Base-by-base conservation (phyloP, 2,113 vertebrate species). In the Sorex fumeus region DNA sequence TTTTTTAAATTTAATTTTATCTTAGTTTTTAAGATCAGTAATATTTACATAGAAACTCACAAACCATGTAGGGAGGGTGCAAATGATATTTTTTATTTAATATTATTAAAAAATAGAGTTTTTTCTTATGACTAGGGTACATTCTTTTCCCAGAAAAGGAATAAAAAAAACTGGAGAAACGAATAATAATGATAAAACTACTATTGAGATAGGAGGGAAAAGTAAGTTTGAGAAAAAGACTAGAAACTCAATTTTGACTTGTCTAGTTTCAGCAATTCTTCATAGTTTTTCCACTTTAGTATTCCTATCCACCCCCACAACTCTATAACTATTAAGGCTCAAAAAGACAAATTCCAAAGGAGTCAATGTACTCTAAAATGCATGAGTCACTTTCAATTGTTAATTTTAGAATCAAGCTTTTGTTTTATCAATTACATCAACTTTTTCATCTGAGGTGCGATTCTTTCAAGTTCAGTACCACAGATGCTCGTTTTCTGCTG, bases 351-450 rank as follows among this genome's bases (percentile, higher is more conserved):
- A 86, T 71, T 85, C 34, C 67, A 34, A 91, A 4, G 16, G 47
- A 82, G 34, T 30, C 45, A 62, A 15, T 43, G 16, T 53, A 70
- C 21, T 80, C 60, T 34, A 36, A 86, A 81, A 90, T 70, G 5
- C 32, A 86, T 87, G 81, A 91, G 60, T 94, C 84, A 95, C 45
- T 93, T 82, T 88, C 18, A 45, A 66, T 79, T 83, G 50, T 81
- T 94, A 90, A 91, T 75, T 90, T 95, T 84, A 93, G 71, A 72
- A 57, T 88, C 81, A 50, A 62, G 84, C 86, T 85, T 90, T 79
- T 82, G 60, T 91, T 91, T 71, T 69, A 67, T 25, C 64, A n/a
- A 18, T 88, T 85, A 45, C 72, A 70, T 80, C 7, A 72, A 74
- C 66, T 70, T 76, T 93, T 92, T 91, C 50, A 34, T 91, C 79